These are phyloP conservation scores for Temnothorax longispinosus DNA, from an alignment of 1,140 invertebrate genomes.

Conservation along the genomic window DNA sequence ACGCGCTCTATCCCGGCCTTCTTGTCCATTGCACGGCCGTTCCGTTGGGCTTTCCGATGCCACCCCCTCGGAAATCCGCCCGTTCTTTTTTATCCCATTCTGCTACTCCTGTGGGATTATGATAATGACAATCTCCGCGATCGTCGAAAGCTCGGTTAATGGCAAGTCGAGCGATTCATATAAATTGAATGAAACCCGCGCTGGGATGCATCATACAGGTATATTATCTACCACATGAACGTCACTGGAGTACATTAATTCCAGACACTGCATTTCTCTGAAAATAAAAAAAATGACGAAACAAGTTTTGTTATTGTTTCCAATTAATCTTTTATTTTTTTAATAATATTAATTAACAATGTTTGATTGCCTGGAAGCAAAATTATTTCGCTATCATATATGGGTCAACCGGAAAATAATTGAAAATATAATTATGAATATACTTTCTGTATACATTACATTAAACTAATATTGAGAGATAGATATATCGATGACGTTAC, in stretches of 20 bases:
- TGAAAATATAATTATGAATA: not conserved
- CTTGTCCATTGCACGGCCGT: not conserved
- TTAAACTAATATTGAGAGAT: not conserved
- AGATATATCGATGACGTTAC: not conserved
- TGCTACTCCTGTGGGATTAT: conserved; percentile 66
- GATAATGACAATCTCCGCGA: conserved; percentile 68
- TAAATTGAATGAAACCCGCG: conserved; percentile 56
- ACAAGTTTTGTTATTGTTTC: not conserved
- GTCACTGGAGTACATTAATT: not conserved
- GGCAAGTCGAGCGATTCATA: conserved; percentile 60
- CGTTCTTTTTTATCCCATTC: conserved; percentile 55
- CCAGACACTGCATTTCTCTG: not conserved
- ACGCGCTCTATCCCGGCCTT: conserved; percentile 53
- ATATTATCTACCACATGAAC: not conserved
- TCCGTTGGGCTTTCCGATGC: conserved; percentile 24
- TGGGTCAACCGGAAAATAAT: not conserved
- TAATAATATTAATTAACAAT: not conserved
- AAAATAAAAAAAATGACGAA: not conserved
- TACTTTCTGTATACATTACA: not conserved
- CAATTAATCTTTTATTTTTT: not conserved
- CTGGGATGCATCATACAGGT: not conserved
- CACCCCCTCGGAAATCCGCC: not conserved
- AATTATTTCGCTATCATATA: not conserved
- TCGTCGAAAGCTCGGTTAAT: conserved; percentile 65
- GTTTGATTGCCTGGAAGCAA: not conserved